Evolutionary conservation across 2,113 vertebrate genomes (phyloP), one percentile per base, ranked within the genome.

Genomic region (Gymnorhina tibicen): DNA sequence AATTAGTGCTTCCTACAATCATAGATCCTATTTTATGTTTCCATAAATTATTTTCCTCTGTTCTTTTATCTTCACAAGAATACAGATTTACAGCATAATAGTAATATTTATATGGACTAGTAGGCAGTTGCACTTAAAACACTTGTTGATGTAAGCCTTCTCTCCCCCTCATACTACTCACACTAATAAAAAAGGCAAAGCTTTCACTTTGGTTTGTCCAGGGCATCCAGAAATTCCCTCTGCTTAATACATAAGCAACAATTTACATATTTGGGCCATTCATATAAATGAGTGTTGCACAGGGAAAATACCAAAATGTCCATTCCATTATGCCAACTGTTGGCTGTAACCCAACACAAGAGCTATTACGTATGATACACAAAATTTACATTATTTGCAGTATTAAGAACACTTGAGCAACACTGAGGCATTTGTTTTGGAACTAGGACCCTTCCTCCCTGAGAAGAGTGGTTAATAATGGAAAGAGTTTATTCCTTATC

Each of bases 331-430:
- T 42, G 50, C 39, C 30, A 77, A n/a, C n/a, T 37, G 18, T 49
- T 77, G 72, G 63, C 56, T 63, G 27, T 69, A 42, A 47, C 32
- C 35, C 63, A 84, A 33, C 13, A 28, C 16, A 52, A 44, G n/a
- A 66, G 20, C 28, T 67, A 26, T 67, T 67, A 60, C 4, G 15
- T 75, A 21, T 44, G 32, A 73, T 64, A 82, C 18, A 56, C n/a
- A 88, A 86, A 91, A 84, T 49, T 39, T 84, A 93, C 32, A 44
- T 64, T 91, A 83, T 78, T 93, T 88, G 28, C 64, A 77, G n/a
- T 78, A 72, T 50, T 94, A 92, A 88, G 79, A 94, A 26, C 53
- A 74, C 28, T 83, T 94, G 47, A 86, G 72, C 52, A 92, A 88
- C 22, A 72, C 0, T 30, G 35, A 86, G 24, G 35, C 17, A 49